These are phyloP conservation scores for Falco biarmicus DNA, from an alignment of 2,797 vertebrate species.

Conservation along the genomic window DNA sequence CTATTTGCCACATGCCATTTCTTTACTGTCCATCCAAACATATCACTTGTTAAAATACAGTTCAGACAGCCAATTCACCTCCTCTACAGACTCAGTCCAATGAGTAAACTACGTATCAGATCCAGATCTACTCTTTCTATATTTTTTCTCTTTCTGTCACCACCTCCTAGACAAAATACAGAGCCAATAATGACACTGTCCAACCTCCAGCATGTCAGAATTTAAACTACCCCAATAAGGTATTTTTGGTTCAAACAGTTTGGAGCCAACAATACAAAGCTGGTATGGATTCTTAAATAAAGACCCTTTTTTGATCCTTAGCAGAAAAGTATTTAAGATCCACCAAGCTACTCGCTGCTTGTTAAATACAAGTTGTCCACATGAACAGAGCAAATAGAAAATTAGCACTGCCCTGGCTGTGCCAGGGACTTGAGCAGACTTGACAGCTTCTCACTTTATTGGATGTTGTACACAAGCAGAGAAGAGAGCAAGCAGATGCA, in stretches of 20 bases:
- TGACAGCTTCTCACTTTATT: neutral
- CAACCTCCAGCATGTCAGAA: neutral
- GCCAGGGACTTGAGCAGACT: neutral
- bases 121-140: neutral
- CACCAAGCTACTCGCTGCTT: neutral
- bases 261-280: neutral
- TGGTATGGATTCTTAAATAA: neutral
- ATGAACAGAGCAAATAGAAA: neutral
- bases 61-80: neutral
- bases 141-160: neutral
- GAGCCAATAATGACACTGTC: neutral
- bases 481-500: neutral
- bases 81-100: neutral
- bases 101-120: neutral
- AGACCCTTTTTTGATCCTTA: neutral
- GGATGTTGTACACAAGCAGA: fast-evolving
- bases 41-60: neutral
- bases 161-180: neutral
- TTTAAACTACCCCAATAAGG: neutral
- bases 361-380: neutral
- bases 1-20: neutral
- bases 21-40: neutral
- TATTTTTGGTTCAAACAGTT: neutral
- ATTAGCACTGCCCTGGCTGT: neutral
- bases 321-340: neutral